Conservation (phyloP, 2,888 invertebrate genomes). For the Glaucopsyche alexis region DNA sequence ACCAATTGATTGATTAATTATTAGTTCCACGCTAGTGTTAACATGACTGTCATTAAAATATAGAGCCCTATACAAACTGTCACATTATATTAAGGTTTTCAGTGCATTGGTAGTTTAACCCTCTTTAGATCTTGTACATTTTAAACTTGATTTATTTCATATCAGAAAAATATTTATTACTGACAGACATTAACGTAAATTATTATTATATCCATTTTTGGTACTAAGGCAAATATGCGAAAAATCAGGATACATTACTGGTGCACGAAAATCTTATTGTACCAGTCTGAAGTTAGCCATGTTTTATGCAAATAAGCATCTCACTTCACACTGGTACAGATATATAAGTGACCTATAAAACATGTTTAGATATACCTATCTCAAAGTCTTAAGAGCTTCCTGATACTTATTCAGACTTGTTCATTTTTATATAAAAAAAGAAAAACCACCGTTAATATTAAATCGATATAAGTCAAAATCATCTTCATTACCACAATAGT, state of each 20-base stretch:
- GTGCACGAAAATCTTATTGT: neutral
- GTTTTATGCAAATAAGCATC: neutral
- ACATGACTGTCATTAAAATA: neutral
- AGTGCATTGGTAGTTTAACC: neutral
- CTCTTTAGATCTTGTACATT: neutral
- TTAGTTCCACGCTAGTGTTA: slow-evolving; percentile 15
- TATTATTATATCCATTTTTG: neutral
- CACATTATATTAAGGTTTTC: neutral
- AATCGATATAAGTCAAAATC: slow-evolving; percentile 18
- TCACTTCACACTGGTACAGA: neutral
- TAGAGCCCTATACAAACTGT: neutral
- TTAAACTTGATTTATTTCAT: too few relatives aligned
- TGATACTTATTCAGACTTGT: slow-evolving; percentile 15
- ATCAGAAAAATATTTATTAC: too few relatives aligned
- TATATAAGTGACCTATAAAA: neutral
- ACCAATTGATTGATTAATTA: neutral
- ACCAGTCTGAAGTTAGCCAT: neutral
- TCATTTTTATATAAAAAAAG: slow-evolving; percentile 28
- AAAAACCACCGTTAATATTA: slow-evolving; percentile 16
- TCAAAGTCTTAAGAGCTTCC: slow-evolving; percentile 26
- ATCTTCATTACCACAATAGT: slow-evolving; percentile 11
- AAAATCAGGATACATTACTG: neutral
- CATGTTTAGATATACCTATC: slow-evolving; percentile 1
- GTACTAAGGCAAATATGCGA: neutral
- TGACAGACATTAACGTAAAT: neutral